A percentile compares a stretch with the other conserved stretches of the same genome.
phyloP scores from a whole-genome alignment of 2,113 vertebrate species.

The Xyliphius kryptos region DNA sequence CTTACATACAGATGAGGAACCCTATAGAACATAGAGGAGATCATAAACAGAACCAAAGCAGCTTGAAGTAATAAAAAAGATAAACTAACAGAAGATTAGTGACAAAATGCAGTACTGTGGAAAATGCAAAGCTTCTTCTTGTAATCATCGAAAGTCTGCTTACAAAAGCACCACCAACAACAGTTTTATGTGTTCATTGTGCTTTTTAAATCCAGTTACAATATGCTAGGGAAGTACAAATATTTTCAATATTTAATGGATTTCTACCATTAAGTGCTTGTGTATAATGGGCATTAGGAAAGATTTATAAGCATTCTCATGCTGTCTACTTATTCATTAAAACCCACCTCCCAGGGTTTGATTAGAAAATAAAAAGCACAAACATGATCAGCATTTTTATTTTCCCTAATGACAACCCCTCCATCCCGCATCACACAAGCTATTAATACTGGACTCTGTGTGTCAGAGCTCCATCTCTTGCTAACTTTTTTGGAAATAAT shows the following conservation, averaged over 20 bases:
- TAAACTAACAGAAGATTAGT: no score
- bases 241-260: background rate
- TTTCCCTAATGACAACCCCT: slow-evolving; percentile 3
- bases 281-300: background rate
- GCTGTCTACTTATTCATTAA: background rate
- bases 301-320: background rate
- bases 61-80: no score
- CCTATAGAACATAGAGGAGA: no score
- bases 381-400: background rate
- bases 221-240: no score
- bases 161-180: no score
- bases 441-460: slow-evolving; percentile 30
- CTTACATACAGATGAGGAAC: no score
- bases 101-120: no score
- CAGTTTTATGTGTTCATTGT: no score
- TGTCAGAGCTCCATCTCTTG: slow-evolving; percentile 20
- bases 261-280: background rate
- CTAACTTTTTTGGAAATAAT: slow-evolving; percentile 40
- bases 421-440: slow-evolving; percentile 14
- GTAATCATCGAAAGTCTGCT: no score
- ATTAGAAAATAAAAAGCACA: slow-evolving; percentile 7
- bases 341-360: background rate
- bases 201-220: no score
- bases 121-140: no score
- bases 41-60: no score